Evolutionary conservation across 2,888 invertebrate genomes (phyloP), one percentile per base, ranked within the genome.

Genomic region (Drepanosiphum platanoidis): DNA sequence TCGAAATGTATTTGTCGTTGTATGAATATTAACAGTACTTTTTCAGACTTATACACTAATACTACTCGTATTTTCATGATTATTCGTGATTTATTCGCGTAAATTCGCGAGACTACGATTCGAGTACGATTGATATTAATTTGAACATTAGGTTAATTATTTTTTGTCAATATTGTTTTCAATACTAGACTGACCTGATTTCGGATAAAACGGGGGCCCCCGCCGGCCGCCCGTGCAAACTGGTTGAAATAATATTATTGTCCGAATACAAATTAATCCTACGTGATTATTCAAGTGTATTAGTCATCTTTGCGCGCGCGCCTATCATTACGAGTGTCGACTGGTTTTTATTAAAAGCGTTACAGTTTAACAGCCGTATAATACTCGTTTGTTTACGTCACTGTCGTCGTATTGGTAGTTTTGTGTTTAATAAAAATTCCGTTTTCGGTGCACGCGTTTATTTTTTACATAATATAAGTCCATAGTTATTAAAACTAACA

Each of bases 281-380:
- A 77, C 61, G 61, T 61, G 27, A 27, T 36, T 77, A 77, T 36
- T 77, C 13, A 36, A 58, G 61, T 36, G 27, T 61, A 77, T 61
- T 36, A 61, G 61, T 77, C 39, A 27, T 77, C 22, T 77, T 5
- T 77, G 11, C 61, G 9, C 61, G 11, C 61, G 9, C 61, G 1
- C 36, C 9, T 61, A 36, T 71, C 18, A 61, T n/a, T n/a, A n/a
- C 27, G 27, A 22, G 39, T n/a, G n/a, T 77, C 39, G 30, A 77
- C 77, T 77, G 77, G 61, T 77, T 78, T 78, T n/a, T n/a, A n/a
- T n/a, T n/a, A n/a, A n/a, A 11, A 18, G 18, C 27, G 36, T n/a
- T 64, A 61, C n/a, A 22, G 52, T 42, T 36, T 5, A 13, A 39
- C 58, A 58, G 22, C 18, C 39, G 30, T 64, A 22, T 22, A 52